Conservation (phyloP, 1,140 invertebrate species). For the Brachionus manjavacas region DNA sequence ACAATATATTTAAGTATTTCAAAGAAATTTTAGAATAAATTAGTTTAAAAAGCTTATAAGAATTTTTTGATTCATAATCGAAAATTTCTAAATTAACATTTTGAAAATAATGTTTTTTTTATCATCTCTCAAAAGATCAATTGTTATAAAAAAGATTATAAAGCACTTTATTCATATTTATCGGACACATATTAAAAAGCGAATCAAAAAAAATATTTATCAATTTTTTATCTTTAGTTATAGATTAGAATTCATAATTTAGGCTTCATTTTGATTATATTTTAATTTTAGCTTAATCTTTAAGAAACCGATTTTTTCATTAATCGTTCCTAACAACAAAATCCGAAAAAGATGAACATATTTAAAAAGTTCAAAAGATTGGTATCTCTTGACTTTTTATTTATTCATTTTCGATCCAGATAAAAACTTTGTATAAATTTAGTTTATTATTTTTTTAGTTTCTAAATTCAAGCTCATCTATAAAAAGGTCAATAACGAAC, state of each 20-base stretch:
- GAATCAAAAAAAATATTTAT: neutral
- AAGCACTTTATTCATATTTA: no score
- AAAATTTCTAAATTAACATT: no score
- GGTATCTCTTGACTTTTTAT: neutral
- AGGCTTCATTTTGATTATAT: neutral
- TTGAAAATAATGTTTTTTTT: no score
- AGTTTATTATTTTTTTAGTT: neutral
- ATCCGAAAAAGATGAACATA: neutral
- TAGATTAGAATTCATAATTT: neutral
- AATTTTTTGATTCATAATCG: no score
- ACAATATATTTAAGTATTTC: no score
- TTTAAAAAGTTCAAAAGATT: neutral
- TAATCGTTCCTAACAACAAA: neutral
- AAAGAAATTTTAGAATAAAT: no score
- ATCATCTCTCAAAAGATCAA: no score
- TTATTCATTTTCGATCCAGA: neutral
- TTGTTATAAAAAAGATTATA: no score
- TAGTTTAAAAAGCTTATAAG: no score
- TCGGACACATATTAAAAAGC: no score
- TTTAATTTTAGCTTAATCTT: neutral
- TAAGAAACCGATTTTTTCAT: neutral
- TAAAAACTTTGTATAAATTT: neutral
- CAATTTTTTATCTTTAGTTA: neutral
- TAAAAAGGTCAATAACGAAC: no score
- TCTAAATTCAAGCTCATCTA: no score